Evolutionary conservation across 1,140 invertebrate genomes (phyloP).

Genomic region (Frieseomelitta varia): DNA sequence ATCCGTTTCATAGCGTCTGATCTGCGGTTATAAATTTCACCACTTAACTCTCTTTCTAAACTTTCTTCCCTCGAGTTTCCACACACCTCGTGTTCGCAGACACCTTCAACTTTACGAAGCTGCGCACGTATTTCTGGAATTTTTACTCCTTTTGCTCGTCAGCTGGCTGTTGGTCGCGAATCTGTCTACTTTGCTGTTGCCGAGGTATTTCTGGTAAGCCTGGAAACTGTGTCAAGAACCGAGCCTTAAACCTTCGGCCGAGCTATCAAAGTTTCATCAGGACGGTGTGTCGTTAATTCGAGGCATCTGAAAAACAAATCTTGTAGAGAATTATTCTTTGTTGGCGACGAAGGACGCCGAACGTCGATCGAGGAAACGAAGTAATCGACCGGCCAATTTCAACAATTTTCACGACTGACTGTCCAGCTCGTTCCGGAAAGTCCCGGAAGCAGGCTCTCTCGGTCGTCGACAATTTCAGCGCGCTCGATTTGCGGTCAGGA

Average conservation of each 20-base stretch:
- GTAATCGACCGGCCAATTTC: neutral
- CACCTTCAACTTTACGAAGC: neutral
- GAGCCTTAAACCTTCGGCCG: too few species aligned
- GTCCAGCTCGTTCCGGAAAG: neutral
- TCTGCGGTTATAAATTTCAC: neutral
- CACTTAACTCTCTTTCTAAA: neutral
- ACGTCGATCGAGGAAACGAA: neutral
- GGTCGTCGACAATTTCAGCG: conserved; percentile 12
- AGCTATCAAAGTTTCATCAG: too few species aligned
- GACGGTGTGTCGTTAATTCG: neutral
- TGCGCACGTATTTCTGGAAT: neutral
- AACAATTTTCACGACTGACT: too few species aligned
- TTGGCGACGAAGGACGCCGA: too few species aligned
- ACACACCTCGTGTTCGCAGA: neutral
- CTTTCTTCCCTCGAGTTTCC: neutral
- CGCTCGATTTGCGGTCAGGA: conserved; percentile 27
- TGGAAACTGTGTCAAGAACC: neutral
- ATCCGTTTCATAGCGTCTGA: neutral
- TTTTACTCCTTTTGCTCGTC: neutral
- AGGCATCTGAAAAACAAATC: too few species aligned
- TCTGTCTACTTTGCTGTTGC: neutral
- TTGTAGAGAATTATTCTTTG: neutral
- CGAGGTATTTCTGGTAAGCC: too few species aligned
- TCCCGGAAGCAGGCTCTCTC: neutral
- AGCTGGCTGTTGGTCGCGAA: neutral